Conservation (phyloP, 2,797 vertebrate genomes). For the Tragopan temminckii region DNA sequence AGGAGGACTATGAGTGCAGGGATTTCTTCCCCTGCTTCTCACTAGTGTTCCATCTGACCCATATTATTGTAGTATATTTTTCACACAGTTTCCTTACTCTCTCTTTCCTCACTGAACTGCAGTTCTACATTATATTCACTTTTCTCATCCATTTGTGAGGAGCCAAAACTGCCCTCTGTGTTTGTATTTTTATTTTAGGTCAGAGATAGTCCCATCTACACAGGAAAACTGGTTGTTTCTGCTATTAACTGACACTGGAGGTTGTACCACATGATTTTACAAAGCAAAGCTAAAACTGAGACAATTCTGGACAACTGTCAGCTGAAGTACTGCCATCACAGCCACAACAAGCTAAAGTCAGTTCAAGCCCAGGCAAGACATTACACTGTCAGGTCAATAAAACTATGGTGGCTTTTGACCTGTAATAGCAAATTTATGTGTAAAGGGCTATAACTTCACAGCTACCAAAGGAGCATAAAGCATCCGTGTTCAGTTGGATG, state of each 20-base stretch:
- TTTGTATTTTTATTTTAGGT: background rate
- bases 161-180: background rate
- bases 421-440: background rate
- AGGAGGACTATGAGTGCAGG: background rate
- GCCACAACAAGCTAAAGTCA: background rate
- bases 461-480: background rate
- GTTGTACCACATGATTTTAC: background rate
- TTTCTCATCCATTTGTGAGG: background rate
- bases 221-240: background rate
- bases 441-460: background rate
- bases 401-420: background rate
- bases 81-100: background rate
- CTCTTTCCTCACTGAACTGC: background rate
- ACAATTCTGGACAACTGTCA: background rate
- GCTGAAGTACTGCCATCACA: background rate
- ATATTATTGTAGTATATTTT: background rate
- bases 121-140: fast-evolving
- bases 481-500: background rate
- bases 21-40: background rate
- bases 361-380: background rate
- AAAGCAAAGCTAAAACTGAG: background rate
- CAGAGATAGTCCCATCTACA: background rate
- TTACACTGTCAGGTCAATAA: background rate
- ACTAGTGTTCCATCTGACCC: background rate
- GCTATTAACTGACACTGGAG: background rate